Evolutionary conservation across 1,140 invertebrate species (phyloP).

Genomic region (Caenorhabditis inopinata): DNA sequence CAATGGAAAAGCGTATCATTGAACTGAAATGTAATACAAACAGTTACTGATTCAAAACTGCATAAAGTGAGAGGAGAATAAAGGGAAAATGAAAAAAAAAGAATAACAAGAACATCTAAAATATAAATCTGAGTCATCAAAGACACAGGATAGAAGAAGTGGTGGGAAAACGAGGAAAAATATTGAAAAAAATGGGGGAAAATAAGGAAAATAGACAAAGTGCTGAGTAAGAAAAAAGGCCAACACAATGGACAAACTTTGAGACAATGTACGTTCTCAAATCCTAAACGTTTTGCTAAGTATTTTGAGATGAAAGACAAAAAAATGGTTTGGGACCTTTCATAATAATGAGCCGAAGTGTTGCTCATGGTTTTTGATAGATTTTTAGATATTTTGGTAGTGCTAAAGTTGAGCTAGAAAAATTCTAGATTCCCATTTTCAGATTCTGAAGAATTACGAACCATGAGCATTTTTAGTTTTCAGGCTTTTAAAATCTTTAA

Average conservation of each 20-base stretch:
- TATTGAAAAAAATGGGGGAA: too few species aligned
- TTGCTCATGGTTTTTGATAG: too few species aligned
- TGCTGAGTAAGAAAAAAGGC: neutral
- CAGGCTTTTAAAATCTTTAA: too few species aligned
- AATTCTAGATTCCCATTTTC: too few species aligned
- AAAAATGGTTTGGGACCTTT: too few species aligned
- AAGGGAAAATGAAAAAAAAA: neutral
- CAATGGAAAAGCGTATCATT: neutral
- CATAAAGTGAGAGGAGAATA: neutral
- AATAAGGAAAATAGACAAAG: neutral
- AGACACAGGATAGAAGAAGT: neutral
- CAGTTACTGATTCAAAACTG: neutral
- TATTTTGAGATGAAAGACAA: too few species aligned
- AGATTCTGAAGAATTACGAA: too few species aligned
- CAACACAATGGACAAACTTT: neutral
- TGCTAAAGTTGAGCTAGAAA: too few species aligned
- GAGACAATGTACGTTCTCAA: neutral
- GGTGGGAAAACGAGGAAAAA: neutral
- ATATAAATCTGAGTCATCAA: conserved; percentile 21
- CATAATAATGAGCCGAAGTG: too few species aligned
- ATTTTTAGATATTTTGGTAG: too few species aligned
- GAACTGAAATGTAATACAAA: neutral
- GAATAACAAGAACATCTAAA: neutral
- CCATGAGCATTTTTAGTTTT: too few species aligned
- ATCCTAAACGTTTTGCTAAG: too few species aligned